These are phyloP conservation scores for Spilarctia lutea DNA, from an alignment of 2,888 invertebrate species.

Conservation along the genomic window DNA sequence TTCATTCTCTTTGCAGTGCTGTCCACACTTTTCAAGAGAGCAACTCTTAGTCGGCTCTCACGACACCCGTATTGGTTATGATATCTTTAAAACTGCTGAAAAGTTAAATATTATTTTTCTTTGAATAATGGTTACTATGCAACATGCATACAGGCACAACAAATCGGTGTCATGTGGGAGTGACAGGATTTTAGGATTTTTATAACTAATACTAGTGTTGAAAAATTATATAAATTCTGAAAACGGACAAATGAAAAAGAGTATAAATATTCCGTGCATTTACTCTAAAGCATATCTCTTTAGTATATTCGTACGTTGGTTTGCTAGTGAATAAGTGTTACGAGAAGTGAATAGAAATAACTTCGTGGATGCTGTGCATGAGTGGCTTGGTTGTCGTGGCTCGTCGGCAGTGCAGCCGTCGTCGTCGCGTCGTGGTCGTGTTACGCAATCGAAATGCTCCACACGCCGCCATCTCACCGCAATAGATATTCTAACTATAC, in stretches of 20 bases:
- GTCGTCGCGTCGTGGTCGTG: slow-evolving; percentile 54
- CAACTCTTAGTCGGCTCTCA: too few species aligned
- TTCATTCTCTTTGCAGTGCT: too few species aligned
- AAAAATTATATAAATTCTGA: too few species aligned
- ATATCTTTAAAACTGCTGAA: background rate
- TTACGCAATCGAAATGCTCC: slow-evolving; percentile 65
- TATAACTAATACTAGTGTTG: background rate
- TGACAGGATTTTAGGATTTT: background rate
- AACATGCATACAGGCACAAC: background rate
- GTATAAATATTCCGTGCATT: background rate
- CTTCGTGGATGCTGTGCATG: slow-evolving; percentile 44
- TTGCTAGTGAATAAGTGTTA: slow-evolving; percentile 29
- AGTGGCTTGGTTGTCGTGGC: slow-evolving; percentile 43
- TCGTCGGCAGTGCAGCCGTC: slow-evolving; percentile 40
- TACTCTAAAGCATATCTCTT: slow-evolving; percentile 12
- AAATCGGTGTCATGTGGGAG: background rate
- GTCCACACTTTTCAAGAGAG: too few species aligned
- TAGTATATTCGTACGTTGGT: background rate
- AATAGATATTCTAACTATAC: slow-evolving; percentile 58
- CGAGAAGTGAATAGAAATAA: slow-evolving; percentile 42
- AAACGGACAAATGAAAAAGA: too few species aligned
- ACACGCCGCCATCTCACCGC: slow-evolving; percentile 54
- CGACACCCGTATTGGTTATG: background rate
- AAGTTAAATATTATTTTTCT: background rate
- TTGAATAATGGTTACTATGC: background rate